Evolutionary conservation across 2,113 vertebrate genomes (phyloP).

Genomic region (Ramphastos sulfuratus): DNA sequence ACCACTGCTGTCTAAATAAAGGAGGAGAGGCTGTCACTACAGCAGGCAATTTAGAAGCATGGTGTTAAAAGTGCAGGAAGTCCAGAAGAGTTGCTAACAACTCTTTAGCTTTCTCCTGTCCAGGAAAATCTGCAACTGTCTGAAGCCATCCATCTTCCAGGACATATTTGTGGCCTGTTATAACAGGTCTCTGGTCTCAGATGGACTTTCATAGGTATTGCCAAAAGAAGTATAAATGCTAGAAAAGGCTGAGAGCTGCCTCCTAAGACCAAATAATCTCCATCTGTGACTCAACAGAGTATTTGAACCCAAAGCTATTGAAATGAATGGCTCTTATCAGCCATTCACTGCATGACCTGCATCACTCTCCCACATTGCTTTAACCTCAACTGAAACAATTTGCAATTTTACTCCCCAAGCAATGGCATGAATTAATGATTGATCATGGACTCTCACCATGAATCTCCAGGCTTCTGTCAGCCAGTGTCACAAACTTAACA

Average conservation of each 20-base stretch:
- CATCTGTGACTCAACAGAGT: background rate
- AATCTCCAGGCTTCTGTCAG: slow-evolving; percentile 59
- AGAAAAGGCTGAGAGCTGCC: background rate
- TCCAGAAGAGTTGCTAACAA: background rate
- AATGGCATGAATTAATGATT: slow-evolving; percentile 48
- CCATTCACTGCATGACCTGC: background rate
- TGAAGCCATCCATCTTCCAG: background rate
- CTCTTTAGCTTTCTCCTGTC: background rate
- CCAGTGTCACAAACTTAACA: slow-evolving; percentile 65
- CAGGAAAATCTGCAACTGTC: background rate
- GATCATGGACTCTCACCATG: slow-evolving; percentile 39
- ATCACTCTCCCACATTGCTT: slow-evolving; percentile 15
- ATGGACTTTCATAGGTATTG: background rate
- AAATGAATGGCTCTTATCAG: slow-evolving; percentile 16
- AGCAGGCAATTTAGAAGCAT: background rate
- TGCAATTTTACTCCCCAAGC: slow-evolving; percentile 10
- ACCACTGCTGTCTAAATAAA: background rate
- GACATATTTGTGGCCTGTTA: background rate
- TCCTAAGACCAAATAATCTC: background rate
- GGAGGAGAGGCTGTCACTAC: background rate
- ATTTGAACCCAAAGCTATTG: slow-evolving; percentile 3
- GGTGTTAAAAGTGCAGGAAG: background rate
- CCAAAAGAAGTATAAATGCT: background rate
- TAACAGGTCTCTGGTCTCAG: background rate
- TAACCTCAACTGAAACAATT: slow-evolving; percentile 53